Evolutionary conservation across 1,140 invertebrate genomes (phyloP).

Genomic region (Triops cancriformis): DNA sequence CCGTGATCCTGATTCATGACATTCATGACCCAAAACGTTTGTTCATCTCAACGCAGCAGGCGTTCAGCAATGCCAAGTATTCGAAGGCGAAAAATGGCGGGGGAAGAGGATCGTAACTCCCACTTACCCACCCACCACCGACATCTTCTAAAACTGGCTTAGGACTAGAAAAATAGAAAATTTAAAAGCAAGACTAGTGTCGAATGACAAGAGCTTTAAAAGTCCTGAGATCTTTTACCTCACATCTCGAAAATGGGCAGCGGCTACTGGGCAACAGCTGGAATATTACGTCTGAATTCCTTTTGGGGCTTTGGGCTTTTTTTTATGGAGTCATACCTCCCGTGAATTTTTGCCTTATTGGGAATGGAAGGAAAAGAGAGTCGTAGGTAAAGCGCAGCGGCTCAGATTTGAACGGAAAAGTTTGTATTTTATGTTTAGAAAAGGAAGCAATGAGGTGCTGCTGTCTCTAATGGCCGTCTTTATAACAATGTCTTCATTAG

Average conservation of each 20-base stretch:
- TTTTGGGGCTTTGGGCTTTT: background rate
- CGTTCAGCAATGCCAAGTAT: constrained; percentile 1
- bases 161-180: background rate
- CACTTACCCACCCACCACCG: too few species aligned
- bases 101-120: background rate
- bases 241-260: background rate
- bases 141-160: background rate
- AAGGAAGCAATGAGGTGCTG: background rate
- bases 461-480: background rate
- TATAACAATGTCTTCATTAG: constrained; percentile 14
- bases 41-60: background rate
- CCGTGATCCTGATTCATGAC: background rate
- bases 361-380: background rate
- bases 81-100: background rate
- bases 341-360: background rate
- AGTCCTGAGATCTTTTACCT: background rate
- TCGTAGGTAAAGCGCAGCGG: background rate
- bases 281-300: constrained; percentile 1
- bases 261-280: constrained; percentile 11
- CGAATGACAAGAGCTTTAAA: constrained; percentile 5
- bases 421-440: too few species aligned
- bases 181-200: background rate
- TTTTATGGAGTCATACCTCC: background rate
- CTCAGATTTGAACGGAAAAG: background rate
- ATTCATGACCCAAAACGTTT: background rate